phyloP scores from a whole-genome alignment of 2,797 vertebrate genomes.

The Spondyliosoma cantharus region DNA sequence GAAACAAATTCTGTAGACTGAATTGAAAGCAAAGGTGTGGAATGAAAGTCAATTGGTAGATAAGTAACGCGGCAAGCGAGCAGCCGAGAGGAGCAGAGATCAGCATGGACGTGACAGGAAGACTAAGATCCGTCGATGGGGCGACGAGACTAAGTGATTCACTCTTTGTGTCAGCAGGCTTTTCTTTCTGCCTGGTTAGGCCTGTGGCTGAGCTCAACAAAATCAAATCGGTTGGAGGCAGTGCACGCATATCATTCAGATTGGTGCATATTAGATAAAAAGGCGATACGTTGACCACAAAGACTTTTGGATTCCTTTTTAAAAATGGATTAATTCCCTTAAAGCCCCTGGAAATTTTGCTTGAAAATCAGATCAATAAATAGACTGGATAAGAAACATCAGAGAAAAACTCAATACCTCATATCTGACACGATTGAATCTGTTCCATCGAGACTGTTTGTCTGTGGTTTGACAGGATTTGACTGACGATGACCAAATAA shows the following conservation, averaged over 20 bases:
- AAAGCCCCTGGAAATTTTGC: not conserved
- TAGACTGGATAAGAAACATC: not conserved
- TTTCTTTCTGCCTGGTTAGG: slow-evolving; percentile 31
- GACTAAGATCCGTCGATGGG: slow-evolving; percentile 1
- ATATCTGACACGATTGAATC: not conserved
- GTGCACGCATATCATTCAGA: too few relatives aligned
- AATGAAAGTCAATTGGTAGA: slow-evolving; percentile 23
- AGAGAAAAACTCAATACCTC: not conserved
- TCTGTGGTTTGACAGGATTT: not conserved
- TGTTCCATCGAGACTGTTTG: not conserved
- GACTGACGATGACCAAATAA: not conserved
- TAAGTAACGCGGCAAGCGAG: not conserved
- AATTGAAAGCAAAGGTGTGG: slow-evolving; percentile 14
- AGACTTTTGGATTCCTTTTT: not conserved
- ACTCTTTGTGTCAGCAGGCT: not conserved
- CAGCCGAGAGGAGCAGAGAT: not conserved
- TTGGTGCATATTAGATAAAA: too few relatives aligned
- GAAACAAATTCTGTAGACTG: not conserved
- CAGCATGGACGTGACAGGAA: slow-evolving; percentile 4
- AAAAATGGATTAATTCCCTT: not conserved
- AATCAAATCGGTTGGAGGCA: not conserved
- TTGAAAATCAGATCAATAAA: too few relatives aligned
- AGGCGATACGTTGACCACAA: not conserved
- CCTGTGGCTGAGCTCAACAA: slow-evolving; percentile 22
- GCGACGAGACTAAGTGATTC: slow-evolving; percentile 8